Conservation (phyloP, 2,797 vertebrate species). For the Hydrolagus colliei region DNA sequence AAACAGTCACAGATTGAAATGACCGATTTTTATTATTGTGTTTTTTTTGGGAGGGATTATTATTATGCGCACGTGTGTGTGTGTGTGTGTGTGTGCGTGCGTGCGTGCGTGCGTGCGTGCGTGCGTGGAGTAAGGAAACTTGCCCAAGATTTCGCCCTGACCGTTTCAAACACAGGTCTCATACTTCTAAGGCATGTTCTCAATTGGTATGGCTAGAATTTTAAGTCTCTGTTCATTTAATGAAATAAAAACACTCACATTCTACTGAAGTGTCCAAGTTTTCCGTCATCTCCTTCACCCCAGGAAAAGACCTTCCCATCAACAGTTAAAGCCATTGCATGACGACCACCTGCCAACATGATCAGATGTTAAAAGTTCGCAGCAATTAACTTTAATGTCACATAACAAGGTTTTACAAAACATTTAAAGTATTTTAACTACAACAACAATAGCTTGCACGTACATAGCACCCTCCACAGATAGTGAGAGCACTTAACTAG, state of each 20-base stretch:
- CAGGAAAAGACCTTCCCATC: conserved; percentile 97
- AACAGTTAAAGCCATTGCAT: conserved; percentile 91
- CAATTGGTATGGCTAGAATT: no score
- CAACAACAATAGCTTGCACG: no score
- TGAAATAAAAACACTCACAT: conserved; percentile 63
- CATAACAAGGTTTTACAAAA: background rate
- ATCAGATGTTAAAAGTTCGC: background rate
- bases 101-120: no score
- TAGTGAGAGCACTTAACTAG: background rate
- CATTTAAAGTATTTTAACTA: background rate
- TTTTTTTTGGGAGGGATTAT: no score
- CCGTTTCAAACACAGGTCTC: no score
- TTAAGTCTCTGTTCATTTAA: background rate
- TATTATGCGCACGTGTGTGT: no score
- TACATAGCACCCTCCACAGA: background rate
- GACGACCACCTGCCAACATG: conserved; percentile 71
- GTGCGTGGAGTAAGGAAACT: no score
- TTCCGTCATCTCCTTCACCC: conserved; percentile 96
- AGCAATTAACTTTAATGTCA: background rate
- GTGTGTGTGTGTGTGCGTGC: no score
- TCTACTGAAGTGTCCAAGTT: conserved; percentile 95
- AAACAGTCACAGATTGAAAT: no score
- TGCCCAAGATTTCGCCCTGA: no score
- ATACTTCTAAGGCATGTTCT: no score
- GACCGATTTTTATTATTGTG: no score